Base-by-base conservation (phyloP, 2,113 vertebrate genomes). In the Colaptes auratus region DNA sequence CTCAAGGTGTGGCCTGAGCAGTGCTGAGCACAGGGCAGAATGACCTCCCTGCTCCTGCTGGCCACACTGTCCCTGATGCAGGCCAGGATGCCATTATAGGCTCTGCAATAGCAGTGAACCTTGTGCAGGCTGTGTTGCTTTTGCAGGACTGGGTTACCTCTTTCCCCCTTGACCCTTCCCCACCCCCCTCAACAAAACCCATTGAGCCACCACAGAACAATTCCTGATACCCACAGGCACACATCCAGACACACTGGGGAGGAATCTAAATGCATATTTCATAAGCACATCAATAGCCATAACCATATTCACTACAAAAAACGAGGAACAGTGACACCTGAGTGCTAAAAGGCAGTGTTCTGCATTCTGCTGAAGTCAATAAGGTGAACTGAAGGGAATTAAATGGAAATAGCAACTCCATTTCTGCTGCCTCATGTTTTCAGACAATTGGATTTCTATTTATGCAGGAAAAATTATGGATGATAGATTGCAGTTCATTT, bases 381-480 rank as follows among this genome's bases (percentile, higher is more conserved):
- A 88, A 91, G 72, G 56, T 64, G 87, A 88, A 55, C 42, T 73
- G 84, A 85, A 92, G 78, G 52, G 64, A 88, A 86, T 93, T 91
- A 95, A 95, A 71, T 56, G 77, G 82, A 95, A 93, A 92, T 93
- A 89, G 64, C 46, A 91, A 31, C 55, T 96, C 63, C 70, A 27
- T 63, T 94, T 77, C 63, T 84, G 71, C 89, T 93, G 75, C 52
- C 82, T 95, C 64, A 59, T 92, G 60, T 91, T 95, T 96, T 92
- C 72, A 95, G 88, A 76, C 75, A 92, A 86, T 67, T 91, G 56
- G 60, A 91, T 95, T 93, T 83, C 75, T 89, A 76, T 92, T 89
- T 71, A 81, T 86, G 23, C 23, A 71, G 61, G 64, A 61, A 86
- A 53, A 89, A 92, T 88, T 82, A 87, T 12, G 24, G 42, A 67